A percentile compares a stretch with the other conserved stretches of the same genome.
These are phyloP conservation scores for Macroramphosus scolopax DNA, from an alignment of 2,797 vertebrate genomes.

Conservation along the genomic window DNA sequence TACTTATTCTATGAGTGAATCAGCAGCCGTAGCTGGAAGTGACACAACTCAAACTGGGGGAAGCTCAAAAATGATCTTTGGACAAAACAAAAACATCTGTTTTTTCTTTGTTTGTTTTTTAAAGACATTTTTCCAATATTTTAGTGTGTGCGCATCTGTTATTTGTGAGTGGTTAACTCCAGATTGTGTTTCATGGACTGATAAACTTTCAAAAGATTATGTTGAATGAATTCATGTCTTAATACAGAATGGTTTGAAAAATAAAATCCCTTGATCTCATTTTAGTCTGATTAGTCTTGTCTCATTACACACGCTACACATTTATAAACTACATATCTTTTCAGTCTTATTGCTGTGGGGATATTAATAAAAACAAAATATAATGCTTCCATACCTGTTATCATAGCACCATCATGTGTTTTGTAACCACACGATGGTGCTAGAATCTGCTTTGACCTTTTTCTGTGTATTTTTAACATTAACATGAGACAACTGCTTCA, in stretches of 20 bases:
- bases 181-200: slow-evolving; percentile 77
- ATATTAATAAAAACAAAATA: too few species aligned
- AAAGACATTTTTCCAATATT: slow-evolving; percentile 65
- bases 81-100: slow-evolving; percentile 56
- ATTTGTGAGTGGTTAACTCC: slow-evolving; percentile 71
- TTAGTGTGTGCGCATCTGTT: slow-evolving; percentile 64
- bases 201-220: slow-evolving; percentile 77
- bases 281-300: slow-evolving; percentile 6
- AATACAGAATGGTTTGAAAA: slow-evolving; percentile 81
- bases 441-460: not conserved
- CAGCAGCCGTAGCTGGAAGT: slow-evolving; percentile 48
- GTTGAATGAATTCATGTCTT: slow-evolving; percentile 81
- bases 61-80: slow-evolving; percentile 66
- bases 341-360: not conserved
- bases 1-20: slow-evolving; percentile 44
- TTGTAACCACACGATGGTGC: slow-evolving; percentile 49
- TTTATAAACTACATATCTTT: not conserved
- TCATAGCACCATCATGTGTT: not conserved
- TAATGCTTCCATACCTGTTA: too few species aligned
- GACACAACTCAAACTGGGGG: slow-evolving; percentile 48
- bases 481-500: too few species aligned
- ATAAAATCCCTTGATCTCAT: slow-evolving; percentile 78
- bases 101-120: slow-evolving; percentile 51
- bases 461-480: too few species aligned
- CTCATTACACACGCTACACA: slow-evolving; percentile 6